Evolutionary conservation across 2,888 invertebrate genomes (phyloP), one percentile per base, ranked within the genome.

Genomic region (Sussaba pulchella): DNA sequence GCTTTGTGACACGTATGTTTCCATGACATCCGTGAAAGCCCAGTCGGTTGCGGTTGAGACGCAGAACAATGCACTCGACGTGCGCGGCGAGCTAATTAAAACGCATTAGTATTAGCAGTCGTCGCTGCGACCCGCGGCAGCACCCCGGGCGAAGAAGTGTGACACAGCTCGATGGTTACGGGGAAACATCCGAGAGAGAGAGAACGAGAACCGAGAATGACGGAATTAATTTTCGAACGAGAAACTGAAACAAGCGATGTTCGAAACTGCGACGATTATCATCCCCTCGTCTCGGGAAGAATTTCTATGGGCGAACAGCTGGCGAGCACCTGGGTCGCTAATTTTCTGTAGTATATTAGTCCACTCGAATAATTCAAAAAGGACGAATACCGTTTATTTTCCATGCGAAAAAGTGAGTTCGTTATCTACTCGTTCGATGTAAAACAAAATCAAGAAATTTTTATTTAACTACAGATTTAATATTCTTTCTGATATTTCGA

Each of bases 1-100:
- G 24, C 54, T 5, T 41, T 9, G 36, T 24, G 26, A 39, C 21
- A 14, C 21, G 19, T 54, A 24, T 14, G 52, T 41, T 5, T 36
- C 41, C 50, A 4, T 24, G 24, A n/a, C 39, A 14, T 52, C 24
- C 39, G 19, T 39, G 19, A 17, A 39, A 9, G 39, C 10, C 17
- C 41, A n/a, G 24, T 10, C 14, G 2, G 12, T 54, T 69, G 41
- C 41, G 54, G n/a, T 64, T 39, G 39, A 41, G 24, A 41, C 24
- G 24, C 41, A 41, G 9, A 14, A 52, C 26, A 54, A 31, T 17
- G 64, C 54, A 12, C 54, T 45, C 52, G 54, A 54, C 69, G 26
- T 54, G 31, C 31, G 69, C 14, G 21, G 54, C 41, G 2, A 69
- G 41, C 54, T 69, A 54, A 69, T 69, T 69, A 69, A 69, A 69